Evolutionary conservation across 2,888 invertebrate species (phyloP).

Genomic region (Nasonia oneida): DNA sequence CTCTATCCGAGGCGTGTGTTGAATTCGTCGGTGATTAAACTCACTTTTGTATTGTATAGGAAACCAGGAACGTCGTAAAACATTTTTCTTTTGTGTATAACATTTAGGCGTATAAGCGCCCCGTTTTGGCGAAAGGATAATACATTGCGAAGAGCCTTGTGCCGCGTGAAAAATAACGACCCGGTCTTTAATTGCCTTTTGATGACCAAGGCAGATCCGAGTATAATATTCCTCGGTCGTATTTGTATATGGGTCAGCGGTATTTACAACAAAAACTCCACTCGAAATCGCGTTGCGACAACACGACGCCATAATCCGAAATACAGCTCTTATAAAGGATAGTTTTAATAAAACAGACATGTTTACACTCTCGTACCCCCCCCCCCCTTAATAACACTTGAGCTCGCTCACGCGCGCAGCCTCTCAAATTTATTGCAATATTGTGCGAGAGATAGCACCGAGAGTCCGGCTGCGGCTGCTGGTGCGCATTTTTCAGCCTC

Average conservation of each 20-base stretch:
- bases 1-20: neutral
- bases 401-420: neutral
- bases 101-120: neutral
- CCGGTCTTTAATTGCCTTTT: neutral
- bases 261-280: neutral
- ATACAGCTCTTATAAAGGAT: constrained; percentile 1
- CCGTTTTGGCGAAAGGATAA: neutral
- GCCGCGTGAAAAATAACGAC: neutral
- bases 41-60: neutral
- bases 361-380: constrained; percentile 23
- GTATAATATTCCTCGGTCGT: neutral
- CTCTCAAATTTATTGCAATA: constrained; percentile 26
- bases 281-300: neutral
- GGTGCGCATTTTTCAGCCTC: neutral
- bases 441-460: constrained; percentile 14
- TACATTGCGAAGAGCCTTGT: neutral
- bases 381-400: constrained; percentile 12
- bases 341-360: constrained; percentile 15
- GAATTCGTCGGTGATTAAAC: neutral
- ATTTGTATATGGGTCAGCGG: neutral
- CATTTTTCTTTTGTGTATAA: too few species aligned
- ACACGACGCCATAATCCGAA: neutral
- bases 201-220: neutral
- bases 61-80: too few species aligned
- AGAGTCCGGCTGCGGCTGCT: neutral